phyloP scores from a whole-genome alignment of 2,888 invertebrate genomes.

The Phrixothrix hirtus region DNA sequence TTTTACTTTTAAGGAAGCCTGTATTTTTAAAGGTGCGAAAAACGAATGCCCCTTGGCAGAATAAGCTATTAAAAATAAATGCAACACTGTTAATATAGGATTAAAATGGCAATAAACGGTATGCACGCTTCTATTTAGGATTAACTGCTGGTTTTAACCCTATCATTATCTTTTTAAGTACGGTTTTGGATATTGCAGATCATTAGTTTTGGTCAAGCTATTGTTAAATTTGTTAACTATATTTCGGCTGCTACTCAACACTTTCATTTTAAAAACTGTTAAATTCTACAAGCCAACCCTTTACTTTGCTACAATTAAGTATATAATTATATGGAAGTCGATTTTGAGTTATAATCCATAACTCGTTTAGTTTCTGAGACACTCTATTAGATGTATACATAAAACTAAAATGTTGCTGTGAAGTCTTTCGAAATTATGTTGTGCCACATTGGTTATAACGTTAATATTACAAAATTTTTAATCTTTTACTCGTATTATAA shows the following conservation, averaged over 20 bases:
- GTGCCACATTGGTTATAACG: too few species aligned
- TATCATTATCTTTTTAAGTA: slow-evolving; percentile 22
- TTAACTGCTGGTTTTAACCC: slow-evolving; percentile 25
- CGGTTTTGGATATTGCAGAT: slow-evolving; percentile 9
- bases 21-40: slow-evolving; percentile 29
- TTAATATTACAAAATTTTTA: too few species aligned
- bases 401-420: too few species aligned
- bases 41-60: slow-evolving; percentile 19
- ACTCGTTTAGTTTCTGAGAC: too few species aligned
- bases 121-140: slow-evolving; percentile 29
- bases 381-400: too few species aligned
- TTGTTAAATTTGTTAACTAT: slow-evolving; percentile 26
- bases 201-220: slow-evolving; percentile 18
- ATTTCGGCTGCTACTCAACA: slow-evolving; percentile 17
- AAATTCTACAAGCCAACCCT: slow-evolving; percentile 7
- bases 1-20: slow-evolving; percentile 16
- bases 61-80: slow-evolving; percentile 26
- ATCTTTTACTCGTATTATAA: too few species aligned
- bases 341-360: too few species aligned
- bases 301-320: background rate
- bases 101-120: slow-evolving; percentile 19
- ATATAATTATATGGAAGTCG: background rate
- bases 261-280: slow-evolving; percentile 11
- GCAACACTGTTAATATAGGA: slow-evolving; percentile 28
- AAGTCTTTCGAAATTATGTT: too few species aligned